Evolutionary conservation across 37 sponge, comb jelly and placozoan species (phyloP).

Genomic region (Tethya wilhelma): DNA sequence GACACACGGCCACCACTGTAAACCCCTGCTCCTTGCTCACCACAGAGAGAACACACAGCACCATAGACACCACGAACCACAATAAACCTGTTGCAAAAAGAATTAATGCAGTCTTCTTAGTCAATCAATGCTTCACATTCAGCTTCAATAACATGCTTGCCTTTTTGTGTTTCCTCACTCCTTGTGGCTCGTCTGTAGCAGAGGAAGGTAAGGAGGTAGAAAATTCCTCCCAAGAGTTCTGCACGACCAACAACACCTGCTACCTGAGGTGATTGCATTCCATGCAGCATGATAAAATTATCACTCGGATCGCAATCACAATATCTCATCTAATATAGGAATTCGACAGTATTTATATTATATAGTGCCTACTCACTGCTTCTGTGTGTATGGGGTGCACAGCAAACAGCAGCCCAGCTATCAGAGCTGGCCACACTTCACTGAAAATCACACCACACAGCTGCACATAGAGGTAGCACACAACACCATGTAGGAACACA

Average conservation of each 20-base stretch:
- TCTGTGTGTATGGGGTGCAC: constrained; percentile 72
- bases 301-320: neutral
- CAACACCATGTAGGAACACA: constrained; percentile 81
- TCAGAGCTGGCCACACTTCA: constrained; percentile 53
- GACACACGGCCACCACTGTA: constrained; percentile 82
- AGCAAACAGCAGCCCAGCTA: constrained; percentile 79
- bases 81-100: neutral
- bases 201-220: constrained; percentile 69
- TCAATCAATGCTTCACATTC: neutral
- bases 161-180: neutral
- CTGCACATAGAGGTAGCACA: constrained; percentile 74
- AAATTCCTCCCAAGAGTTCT: constrained; percentile 77
- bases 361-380: constrained; percentile 52
- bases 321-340: neutral
- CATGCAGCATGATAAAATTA: neutral
- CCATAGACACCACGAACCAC: constrained; percentile 20
- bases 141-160: neutral
- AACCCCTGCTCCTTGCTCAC: constrained; percentile 91
- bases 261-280: constrained; percentile 52
- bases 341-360: constrained; percentile 2
- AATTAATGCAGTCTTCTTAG: neutral
- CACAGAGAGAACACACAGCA: constrained; percentile 59
- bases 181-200: constrained; percentile 43
- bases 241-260: constrained; percentile 96
- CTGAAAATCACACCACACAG: constrained; percentile 58